Base-by-base conservation (phyloP, 2,113 vertebrate species). In the Struthidea cinerea region DNA sequence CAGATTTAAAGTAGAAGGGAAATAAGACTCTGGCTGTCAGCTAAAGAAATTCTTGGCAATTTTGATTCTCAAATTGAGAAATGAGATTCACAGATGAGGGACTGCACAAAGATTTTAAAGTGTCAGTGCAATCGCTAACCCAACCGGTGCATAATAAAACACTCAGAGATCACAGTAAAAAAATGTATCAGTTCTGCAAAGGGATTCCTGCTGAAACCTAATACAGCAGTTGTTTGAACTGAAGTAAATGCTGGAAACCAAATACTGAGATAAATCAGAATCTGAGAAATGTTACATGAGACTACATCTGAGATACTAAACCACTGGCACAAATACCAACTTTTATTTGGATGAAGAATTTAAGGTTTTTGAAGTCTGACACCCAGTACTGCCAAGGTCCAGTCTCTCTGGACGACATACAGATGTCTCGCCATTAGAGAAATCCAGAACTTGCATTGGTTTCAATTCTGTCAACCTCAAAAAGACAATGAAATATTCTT, bases 1-100 rank as follows among this genome's bases (percentile, higher is more conserved):
- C 55, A 90, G 89, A 93, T 96, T 97, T 91, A 97, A 93, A 65
- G 22, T 50, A 92, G 50, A 60, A 83, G 35, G 88, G 94, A 39
- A 94, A 95, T 86, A 84, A 90, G 9, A 63, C 20, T 86, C 64
- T 77, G 46, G 32, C 46, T 91, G 87, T 87, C 89, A 89, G 56
- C 42, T 95, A 92, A 96, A 96, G 76, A 96, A 97, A 81, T 30
- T 75, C 71, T 92, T 94, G 85, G 88, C 78, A 97, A 95, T 84
- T 97, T 91, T 95, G n/a, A 27, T 86, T 83, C 21, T 67, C 18
- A 85, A 26, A 83, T 28, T 83, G 37, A 77, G 55, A 88, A 94
- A 87, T 49, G 10, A 90, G 33, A 76, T 77, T 90, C 56, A 91
- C 6, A 56, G 50, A 65, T 77, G 24, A 90, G 27, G 17, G 16